Percentiles rank a stretch among this genome's conserved stretches.
Evolutionary conservation across 2,888 invertebrate species (phyloP).

Genomic region (Hydraecia micacea): DNA sequence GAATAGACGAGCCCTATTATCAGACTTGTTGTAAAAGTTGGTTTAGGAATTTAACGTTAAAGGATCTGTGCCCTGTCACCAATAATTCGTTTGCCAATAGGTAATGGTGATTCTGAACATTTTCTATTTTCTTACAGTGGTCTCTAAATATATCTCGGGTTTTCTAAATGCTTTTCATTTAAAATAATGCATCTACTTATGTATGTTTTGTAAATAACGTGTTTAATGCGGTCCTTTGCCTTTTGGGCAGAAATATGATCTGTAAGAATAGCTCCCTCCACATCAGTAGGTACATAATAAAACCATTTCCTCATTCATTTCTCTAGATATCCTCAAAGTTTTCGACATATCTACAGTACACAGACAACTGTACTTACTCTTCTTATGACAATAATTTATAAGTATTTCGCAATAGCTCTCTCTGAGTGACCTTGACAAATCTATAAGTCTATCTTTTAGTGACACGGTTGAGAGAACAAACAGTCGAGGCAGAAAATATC

Average conservation of each 20-base stretch:
- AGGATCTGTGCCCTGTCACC: too few relatives aligned
- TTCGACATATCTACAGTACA: too few relatives aligned
- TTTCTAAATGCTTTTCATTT: neutral
- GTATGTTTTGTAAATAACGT: neutral
- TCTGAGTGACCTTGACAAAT: conserved; percentile 9
- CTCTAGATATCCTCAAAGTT: neutral
- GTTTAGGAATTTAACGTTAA: neutral
- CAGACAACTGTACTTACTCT: too few relatives aligned
- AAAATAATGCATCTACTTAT: neutral
- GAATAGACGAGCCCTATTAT: too few relatives aligned
- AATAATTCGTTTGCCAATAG: neutral
- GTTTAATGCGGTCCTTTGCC: neutral
- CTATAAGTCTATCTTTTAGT: neutral
- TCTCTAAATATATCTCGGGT: neutral
- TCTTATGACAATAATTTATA: neutral
- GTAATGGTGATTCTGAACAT: neutral
- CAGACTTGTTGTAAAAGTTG: neutral
- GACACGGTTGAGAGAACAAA: conserved; percentile 4
- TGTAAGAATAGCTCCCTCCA: neutral
- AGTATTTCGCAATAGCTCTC: neutral
- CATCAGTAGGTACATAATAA: neutral
- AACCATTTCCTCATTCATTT: neutral
- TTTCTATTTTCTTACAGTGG: neutral
- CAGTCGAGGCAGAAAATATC: conserved; percentile 6
- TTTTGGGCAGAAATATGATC: neutral